phyloP scores from a whole-genome alignment of 2,797 vertebrate genomes.

The Dendrocincla tyrannina region DNA sequence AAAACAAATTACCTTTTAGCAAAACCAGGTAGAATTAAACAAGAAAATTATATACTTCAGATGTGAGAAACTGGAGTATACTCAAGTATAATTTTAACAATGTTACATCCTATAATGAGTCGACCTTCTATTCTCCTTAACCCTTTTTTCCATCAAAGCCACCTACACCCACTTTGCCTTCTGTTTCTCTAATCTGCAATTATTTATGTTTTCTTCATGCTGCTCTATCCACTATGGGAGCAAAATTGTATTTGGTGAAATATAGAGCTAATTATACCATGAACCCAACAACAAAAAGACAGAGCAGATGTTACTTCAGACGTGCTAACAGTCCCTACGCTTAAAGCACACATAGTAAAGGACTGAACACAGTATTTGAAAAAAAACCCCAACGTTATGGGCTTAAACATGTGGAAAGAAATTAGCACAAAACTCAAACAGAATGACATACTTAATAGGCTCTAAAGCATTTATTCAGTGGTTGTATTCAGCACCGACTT shows the following conservation, averaged over 20 bases:
- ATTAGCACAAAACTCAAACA: constrained; percentile 65
- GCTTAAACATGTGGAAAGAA: constrained; percentile 75
- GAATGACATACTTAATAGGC: constrained; percentile 61
- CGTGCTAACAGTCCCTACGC: constrained; percentile 75
- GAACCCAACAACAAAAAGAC: constrained; percentile 83
- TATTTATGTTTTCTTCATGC: constrained; percentile 86
- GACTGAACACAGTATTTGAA: constrained; percentile 52
- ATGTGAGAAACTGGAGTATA: constrained; percentile 55
- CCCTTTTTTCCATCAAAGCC: constrained; percentile 79
- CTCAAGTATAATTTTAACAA: constrained; percentile 72
- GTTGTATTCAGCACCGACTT: constrained; percentile 64
- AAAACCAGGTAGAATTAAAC: constrained; percentile 65
- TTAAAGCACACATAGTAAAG: constrained; percentile 75
- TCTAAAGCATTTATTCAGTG: constrained; percentile 68
- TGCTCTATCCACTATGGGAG: constrained; percentile 80
- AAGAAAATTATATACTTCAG: constrained; percentile 43
- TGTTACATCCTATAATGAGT: constrained; percentile 68
- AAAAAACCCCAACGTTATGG: constrained; percentile 60
- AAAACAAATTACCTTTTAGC: background rate
- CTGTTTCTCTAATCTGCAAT: constrained; percentile 86
- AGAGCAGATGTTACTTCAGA: constrained; percentile 86
- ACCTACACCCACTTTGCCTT: constrained; percentile 82
- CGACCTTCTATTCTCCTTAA: constrained; percentile 85
- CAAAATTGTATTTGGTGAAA: constrained; percentile 85
- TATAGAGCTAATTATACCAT: constrained; percentile 85